Base-by-base conservation (phyloP, 2,113 vertebrate genomes). In the Lethenteron reissneri region DNA sequence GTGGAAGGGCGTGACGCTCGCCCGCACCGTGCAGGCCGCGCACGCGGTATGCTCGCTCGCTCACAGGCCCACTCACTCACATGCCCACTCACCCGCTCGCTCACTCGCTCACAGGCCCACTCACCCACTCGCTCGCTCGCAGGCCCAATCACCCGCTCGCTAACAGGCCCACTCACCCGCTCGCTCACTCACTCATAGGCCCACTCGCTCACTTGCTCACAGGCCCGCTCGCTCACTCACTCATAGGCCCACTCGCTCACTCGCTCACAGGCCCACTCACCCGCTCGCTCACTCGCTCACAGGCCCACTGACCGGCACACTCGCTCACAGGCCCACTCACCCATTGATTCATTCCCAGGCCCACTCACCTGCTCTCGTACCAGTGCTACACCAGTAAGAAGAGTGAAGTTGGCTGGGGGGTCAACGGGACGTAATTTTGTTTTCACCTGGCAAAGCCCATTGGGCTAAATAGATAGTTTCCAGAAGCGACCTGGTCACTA, bases 1-100 rank as follows among this genome's bases (percentile, higher is more conserved):
- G 57, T 97, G 94, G 94, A 90, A 86, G 78, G 92, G 90, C 57
- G 78, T 88, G 69, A 85, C 79, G 58, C 77, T 97, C 77, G 78
- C 84, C 59, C 80, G 89, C 68, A 97, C 90, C 0, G 82, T 96
- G 9, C 89, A 91, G 83, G 88, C 87, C 13, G 92, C 94, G 9
- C 94, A 97, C n/a, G 81, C 87, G 71, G 94, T 97, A 78, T 85
- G 90, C 60, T 15, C 60, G 17, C 60, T 15, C 60, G 17, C 60
- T 15, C 60, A 64, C 60, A 64, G 14, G 8, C 60, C 14, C 3
- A 17, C 60, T 15, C 60, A 64, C 60, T 14, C 60, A 64, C 13
- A 64, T 2, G 17, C 60, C 14, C 60, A 6, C 60, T 15, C 14
- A 5, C 60, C 3, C 60, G 17, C 60, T 14, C 60, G 17, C 60